Evolutionary conservation across 2,888 invertebrate species (phyloP).

Genomic region (Plagodis dolabraria): DNA sequence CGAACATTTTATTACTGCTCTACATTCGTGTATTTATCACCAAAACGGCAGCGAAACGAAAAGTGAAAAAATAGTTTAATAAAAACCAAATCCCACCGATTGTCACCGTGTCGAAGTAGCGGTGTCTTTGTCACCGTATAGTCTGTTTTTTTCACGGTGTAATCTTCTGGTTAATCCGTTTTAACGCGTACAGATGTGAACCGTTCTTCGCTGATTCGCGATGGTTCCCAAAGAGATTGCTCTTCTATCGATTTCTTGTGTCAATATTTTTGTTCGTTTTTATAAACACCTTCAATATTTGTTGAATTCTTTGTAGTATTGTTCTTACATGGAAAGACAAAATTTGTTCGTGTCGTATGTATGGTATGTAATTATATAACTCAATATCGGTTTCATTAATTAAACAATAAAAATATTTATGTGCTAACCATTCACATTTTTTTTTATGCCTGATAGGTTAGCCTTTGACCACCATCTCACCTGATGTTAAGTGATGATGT

Average conservation of each 20-base stretch:
- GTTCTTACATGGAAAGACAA: too few species aligned
- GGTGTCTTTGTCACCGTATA: slow-evolving; percentile 74
- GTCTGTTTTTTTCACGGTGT: slow-evolving; percentile 66
- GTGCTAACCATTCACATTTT: too few species aligned
- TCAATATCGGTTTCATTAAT: too few species aligned
- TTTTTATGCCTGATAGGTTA: too few species aligned
- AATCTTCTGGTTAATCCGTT: slow-evolving; percentile 82
- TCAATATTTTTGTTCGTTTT: slow-evolving; percentile 15
- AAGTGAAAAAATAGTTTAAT: slow-evolving; percentile 67
- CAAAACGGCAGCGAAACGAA: slow-evolving; percentile 61
- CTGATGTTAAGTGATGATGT: too few species aligned
- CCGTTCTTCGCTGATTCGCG: slow-evolving; percentile 50
- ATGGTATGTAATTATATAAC: too few species aligned
- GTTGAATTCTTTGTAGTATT: not conserved
- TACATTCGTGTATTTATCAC: slow-evolving; percentile 41
- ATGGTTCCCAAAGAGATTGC: slow-evolving; percentile 51
- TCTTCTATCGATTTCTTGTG: slow-evolving; percentile 34
- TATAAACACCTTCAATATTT: not conserved
- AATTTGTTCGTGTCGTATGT: too few species aligned
- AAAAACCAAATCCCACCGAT: slow-evolving; percentile 72
- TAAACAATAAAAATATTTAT: too few species aligned
- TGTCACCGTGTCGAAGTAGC: slow-evolving; percentile 77
- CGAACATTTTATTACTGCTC: slow-evolving; percentile 28
- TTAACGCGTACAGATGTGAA: slow-evolving; percentile 81
- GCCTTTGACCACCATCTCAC: too few species aligned